Evolutionary conservation across 2,888 invertebrate species (phyloP), one percentile per base, ranked within the genome.

Genomic region (Hyles lineata): DNA sequence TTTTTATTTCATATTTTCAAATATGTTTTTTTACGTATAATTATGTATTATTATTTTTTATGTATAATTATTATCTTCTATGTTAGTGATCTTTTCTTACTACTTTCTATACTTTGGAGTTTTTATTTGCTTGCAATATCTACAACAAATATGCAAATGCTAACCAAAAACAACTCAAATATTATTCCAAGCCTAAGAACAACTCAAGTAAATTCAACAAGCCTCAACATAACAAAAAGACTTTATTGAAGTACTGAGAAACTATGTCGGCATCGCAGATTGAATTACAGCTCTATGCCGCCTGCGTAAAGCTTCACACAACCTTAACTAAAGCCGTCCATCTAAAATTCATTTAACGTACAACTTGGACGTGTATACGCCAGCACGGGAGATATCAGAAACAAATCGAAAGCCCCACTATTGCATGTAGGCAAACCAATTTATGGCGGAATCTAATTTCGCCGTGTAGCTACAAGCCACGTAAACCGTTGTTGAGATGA

Each of bases 401-500:
- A 67, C 67, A 67, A 67, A 67, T 67, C 67, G 17, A 67, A 67
- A 67, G 67, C 67, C 55, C 55, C 58, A 67, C 58, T 72, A 63
- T 72, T 82, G 83, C 85, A 83, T 84, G 84, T 85, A 84, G 84
- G 84, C 85, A 85, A 85, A 88, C 86, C 88, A 92, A 92, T 91
- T 92, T 89, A 81, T 83, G 83, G 82, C 82, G 83, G 81, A 88
- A 88, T 89, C 86, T 92, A 92, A 93, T 93, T 92, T 90, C 84
- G 86, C 83, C 83, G 82, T 85, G 86, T 85, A 82, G 84, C 83
- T 85, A 85, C 87, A 85, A 84, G 84, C 88, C 83, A 87, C 87
- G 86, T 85, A 87, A 89, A 89, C 92, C 90, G 67, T 67, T 87
- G 89, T 86, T 86, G 89, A 92, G 92, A 92, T 91, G 92, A 92